Conservation (phyloP, 2,888 invertebrate genomes). For the Stramonita haemastoma region DNA sequence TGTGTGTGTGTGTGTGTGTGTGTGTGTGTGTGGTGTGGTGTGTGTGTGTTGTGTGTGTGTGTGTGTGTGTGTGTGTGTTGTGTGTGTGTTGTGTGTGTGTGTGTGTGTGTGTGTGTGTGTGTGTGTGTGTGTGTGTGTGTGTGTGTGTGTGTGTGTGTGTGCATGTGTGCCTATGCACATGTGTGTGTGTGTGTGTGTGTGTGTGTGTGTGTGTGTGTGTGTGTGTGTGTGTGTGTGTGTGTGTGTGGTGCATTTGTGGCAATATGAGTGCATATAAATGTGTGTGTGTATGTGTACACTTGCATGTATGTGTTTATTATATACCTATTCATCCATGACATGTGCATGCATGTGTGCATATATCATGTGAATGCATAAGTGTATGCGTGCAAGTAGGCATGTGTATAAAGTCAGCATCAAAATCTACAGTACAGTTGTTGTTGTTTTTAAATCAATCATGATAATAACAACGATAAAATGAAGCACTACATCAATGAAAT, state of each 20-base stretch:
- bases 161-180: neutral
- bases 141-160: neutral
- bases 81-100: neutral
- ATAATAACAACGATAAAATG: neutral
- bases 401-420: neutral
- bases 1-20: neutral
- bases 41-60: neutral
- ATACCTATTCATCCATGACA: no score
- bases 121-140: neutral
- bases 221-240: no score
- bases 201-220: no score
- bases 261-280: no score
- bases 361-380: neutral
- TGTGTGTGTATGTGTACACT: no score
- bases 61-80: no score
- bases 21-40: neutral
- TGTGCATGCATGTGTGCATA: neutral
- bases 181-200: neutral
- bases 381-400: no score
- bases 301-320: no score
- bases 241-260: no score
- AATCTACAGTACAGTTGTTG: neutral
- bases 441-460: neutral
- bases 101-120: neutral
- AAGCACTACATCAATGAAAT: neutral